phyloP scores from a whole-genome alignment of 2,888 invertebrate genomes.

The Acanthosepion lycidas region DNA sequence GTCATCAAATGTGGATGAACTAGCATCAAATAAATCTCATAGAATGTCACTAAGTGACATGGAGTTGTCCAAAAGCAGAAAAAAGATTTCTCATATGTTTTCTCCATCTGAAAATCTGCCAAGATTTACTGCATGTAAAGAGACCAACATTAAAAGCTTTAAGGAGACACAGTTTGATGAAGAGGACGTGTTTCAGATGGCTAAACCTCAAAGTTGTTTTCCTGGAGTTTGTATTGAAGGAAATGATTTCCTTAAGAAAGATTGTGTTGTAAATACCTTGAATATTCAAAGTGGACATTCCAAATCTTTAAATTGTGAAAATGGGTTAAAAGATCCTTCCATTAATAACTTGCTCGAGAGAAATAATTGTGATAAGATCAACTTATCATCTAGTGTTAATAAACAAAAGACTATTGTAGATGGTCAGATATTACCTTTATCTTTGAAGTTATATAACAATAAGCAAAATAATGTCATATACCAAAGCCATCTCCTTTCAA shows the following conservation, averaged over 20 bases:
- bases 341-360: background rate
- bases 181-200: background rate
- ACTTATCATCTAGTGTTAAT: background rate
- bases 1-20: background rate
- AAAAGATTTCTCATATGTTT: background rate
- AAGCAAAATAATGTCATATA: background rate
- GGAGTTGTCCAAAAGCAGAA: background rate
- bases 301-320: background rate
- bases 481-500: background rate
- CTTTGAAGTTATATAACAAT: background rate
- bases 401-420: background rate
- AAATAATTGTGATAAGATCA: background rate
- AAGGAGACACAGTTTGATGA: background rate
- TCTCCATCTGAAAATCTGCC: background rate
- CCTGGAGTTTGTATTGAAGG: no score
- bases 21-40: background rate
- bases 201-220: background rate
- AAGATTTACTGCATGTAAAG: background rate
- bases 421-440: background rate
- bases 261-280: background rate
- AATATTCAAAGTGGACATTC: background rate
- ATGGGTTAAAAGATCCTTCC: background rate
- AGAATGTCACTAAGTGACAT: background rate
- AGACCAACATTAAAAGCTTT: background rate
- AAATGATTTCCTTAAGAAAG: background rate